Base-by-base conservation (phyloP, 1,140 invertebrate genomes). In the Arctopsyche grandis region DNA sequence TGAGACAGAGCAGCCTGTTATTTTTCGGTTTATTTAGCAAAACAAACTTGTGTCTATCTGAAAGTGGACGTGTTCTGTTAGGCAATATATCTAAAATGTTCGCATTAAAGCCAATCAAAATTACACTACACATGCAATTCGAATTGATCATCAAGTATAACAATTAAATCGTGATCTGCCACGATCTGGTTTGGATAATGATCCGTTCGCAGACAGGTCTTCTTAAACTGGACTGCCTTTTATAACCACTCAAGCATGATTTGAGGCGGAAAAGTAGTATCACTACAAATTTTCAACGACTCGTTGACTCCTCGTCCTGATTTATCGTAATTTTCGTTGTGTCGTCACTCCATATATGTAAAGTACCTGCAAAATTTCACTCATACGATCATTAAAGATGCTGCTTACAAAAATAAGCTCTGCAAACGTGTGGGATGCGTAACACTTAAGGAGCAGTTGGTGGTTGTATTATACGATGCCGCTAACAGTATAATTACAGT, bases 41-140 rank as follows among this genome's bases (percentile, higher is more conserved):
- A 58, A 22, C 43, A 16, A 24, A n/a, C 24, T 9, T 43, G 29
- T 38, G 46, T 48, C 38, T 38, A n/a, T n/a, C n/a, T n/a, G n/a
- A n/a, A n/a, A n/a, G n/a, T n/a, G n/a, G n/a, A n/a, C n/a, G n/a
- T n/a, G n/a, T n/a, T n/a, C n/a, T 38, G 29, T 38, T 38, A 7
- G 3, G 73, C 5, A 22, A 22, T 24, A 26, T 52, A 52, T 52
- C 48, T 3, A 12, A 56, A 29, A 69, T 79, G 66, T 79, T 79
- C 73, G 66, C 29, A 38, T 1, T 79, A 79, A 74, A 79, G 78
- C 60, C 78, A 79, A 79, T 79, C 78, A 79, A 75, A 74, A 63
- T 79, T 66, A 75, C 48, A 66, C 69, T 63, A n/a, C 58, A 46
- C 38, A 60, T 38, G 29, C 7, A 38, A n/a, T n/a, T n/a, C 26